A percentile compares a stretch with the other conserved stretches of the same genome.
phyloP scores from a whole-genome alignment of 2,113 vertebrate genomes.

The Pitta sordida region DNA sequence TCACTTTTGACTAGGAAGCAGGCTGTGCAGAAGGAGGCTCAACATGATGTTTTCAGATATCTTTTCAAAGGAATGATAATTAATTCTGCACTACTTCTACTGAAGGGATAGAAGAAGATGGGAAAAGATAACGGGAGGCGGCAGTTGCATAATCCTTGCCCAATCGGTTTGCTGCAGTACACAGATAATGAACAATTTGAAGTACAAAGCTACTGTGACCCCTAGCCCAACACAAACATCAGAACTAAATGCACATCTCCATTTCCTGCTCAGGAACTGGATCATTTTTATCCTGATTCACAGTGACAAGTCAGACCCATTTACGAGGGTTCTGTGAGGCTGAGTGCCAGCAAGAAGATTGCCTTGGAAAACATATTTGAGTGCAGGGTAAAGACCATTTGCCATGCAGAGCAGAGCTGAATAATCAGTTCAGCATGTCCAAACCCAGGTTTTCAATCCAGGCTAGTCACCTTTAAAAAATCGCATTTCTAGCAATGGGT shows the following conservation, averaged over 20 bases:
- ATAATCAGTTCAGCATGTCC: background rate
- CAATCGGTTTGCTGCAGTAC: background rate
- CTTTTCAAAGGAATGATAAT: conserved; percentile 35
- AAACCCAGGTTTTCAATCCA: background rate
- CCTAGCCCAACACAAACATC: background rate
- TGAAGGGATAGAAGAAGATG: background rate
- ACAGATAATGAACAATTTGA: background rate
- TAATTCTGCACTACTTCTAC: conserved; percentile 46
- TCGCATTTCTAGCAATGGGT: background rate
- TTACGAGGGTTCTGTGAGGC: background rate
- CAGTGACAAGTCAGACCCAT: conserved; percentile 6
- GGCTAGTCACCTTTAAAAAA: background rate
- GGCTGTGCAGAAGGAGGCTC: background rate
- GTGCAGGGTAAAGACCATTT: background rate
- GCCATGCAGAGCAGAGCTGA: background rate
- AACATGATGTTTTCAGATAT: conserved; percentile 21
- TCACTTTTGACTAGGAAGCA: conserved; percentile 23
- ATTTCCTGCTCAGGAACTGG: background rate
- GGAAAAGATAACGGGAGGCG: background rate
- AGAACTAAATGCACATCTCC: background rate
- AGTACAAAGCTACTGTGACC: background rate
- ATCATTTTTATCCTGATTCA: conserved; percentile 30
- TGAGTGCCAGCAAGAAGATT: conserved; percentile 27
- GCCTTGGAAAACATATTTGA: background rate
- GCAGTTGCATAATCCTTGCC: background rate